Base-by-base conservation (phyloP, 2,888 invertebrate genomes). In the Orthonevra nobilis region DNA sequence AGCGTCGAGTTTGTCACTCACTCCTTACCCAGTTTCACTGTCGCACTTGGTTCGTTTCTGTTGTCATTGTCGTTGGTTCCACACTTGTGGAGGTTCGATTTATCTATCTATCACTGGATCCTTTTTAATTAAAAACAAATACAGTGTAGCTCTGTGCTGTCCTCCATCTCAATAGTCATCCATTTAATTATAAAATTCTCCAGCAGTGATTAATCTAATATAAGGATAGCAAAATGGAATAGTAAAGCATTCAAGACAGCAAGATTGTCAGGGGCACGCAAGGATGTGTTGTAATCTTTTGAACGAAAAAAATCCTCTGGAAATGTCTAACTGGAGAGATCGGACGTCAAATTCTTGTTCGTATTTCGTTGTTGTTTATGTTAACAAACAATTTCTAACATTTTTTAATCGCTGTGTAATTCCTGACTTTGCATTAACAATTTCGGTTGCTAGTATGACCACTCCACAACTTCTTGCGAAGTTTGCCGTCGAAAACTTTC, bases 51-150 rank as follows among this genome's bases (percentile, higher is more conserved):
- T 23, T 54, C 9, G 42, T 10, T 28, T 58, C 23, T 58, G 48
- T 30, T 56, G 36, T 54, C 32, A n/a, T 14, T 58, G 36, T 23
- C 44, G 50, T 66, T 50, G 28, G 40, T n/a, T n/a, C n/a, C n/a
- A n/a, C n/a, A n/a, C n/a, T n/a, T n/a, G n/a, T n/a, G n/a, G n/a
- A n/a, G 56, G 61, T 73, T 61, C 73, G 72, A 79, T 68, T 79
- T 79, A 54, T 66, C 64, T 60, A 64, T 77, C 61, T 54, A 79
- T 73, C 66, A 61, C 52, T 42, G 64, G 44, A 60, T 66, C 56
- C 34, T 23, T 68, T 79, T 79, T 79, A 79, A 79, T 79, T 79
- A 79, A 79, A 79, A 79, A 61, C 72, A 79, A 79, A 79, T 79
- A 79, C 73, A 64, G 56, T 68, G 36, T 23, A 4, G 3, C 23